Evolutionary conservation across 2,113 vertebrate genomes (phyloP).

Genomic region (Sinocyclocheilus rhinocerous): DNA sequence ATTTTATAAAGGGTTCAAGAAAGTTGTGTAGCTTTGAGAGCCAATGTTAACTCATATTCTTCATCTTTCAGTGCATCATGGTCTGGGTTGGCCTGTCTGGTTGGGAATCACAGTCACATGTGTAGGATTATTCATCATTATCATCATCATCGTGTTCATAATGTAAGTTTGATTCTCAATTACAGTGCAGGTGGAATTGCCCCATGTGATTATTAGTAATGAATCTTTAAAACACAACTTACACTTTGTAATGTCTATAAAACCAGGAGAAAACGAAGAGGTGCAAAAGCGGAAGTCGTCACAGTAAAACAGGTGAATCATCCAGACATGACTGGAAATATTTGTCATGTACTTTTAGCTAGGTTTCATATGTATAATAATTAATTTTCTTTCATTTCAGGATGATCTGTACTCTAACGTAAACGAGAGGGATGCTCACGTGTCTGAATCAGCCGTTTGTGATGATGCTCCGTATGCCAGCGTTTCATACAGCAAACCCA

Average conservation of each 20-base stretch:
- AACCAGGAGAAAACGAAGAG: slow-evolving; percentile 7
- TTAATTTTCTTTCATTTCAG: neutral
- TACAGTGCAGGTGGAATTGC: neutral
- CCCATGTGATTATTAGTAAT: neutral
- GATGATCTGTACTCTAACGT: neutral
- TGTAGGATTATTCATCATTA: neutral
- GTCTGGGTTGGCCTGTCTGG: neutral
- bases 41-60: neutral
- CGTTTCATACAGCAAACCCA: neutral
- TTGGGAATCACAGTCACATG: neutral
- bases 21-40: neutral
- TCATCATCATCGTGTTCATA: too few species aligned
- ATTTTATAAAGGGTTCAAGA: too few species aligned
- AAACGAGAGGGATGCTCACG: too few species aligned
- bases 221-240: neutral
- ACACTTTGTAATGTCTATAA: too few species aligned
- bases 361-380: neutral
- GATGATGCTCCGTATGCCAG: neutral
- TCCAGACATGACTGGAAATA: neutral
- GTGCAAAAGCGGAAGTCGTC: neutral
- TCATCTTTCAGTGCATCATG: neutral
- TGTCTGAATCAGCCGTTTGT: neutral
- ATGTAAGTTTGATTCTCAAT: neutral
- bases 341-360: neutral
- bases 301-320: neutral